phyloP scores from a whole-genome alignment of 2,888 invertebrate species.

The Amitus sp. region DNA sequence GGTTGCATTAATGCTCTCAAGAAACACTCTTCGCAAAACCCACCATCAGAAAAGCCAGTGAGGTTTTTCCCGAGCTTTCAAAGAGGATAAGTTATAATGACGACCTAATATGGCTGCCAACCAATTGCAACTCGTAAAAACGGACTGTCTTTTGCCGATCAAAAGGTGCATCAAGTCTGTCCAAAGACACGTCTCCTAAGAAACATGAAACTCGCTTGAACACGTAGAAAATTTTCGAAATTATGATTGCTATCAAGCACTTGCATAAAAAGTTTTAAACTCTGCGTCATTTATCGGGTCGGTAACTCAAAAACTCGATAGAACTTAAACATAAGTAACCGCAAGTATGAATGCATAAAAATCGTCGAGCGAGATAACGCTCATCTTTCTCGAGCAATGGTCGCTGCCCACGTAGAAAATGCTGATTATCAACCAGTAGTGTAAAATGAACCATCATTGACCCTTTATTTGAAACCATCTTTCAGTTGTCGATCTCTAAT shows the following conservation, averaged over 20 bases:
- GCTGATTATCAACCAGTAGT: no score
- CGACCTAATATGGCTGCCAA: slow-evolving; percentile 47
- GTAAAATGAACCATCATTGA: no score
- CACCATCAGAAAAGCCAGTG: slow-evolving; percentile 15
- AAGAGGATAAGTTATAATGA: slow-evolving; percentile 38
- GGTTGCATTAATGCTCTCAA: slow-evolving; percentile 23
- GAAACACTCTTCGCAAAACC: slow-evolving; percentile 30
- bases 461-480: no score
- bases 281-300: no score
- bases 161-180: slow-evolving; percentile 48
- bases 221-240: not conserved
- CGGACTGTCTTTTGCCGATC: slow-evolving; percentile 48
- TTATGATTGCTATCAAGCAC: not conserved
- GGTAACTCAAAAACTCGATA: no score
- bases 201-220: slow-evolving; percentile 17
- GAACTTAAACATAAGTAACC: no score
- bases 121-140: slow-evolving; percentile 54
- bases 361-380: no score
- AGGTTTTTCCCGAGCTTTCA: slow-evolving; percentile 20
- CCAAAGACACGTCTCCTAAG: slow-evolving; percentile 42
- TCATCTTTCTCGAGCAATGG: no score
- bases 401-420: no score
- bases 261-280: slow-evolving; percentile 16
- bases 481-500: no score
- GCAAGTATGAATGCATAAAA: no score